These are phyloP conservation scores for Drosophila koepferae DNA, from an alignment of 2,888 invertebrate species.

Conservation along the genomic window DNA sequence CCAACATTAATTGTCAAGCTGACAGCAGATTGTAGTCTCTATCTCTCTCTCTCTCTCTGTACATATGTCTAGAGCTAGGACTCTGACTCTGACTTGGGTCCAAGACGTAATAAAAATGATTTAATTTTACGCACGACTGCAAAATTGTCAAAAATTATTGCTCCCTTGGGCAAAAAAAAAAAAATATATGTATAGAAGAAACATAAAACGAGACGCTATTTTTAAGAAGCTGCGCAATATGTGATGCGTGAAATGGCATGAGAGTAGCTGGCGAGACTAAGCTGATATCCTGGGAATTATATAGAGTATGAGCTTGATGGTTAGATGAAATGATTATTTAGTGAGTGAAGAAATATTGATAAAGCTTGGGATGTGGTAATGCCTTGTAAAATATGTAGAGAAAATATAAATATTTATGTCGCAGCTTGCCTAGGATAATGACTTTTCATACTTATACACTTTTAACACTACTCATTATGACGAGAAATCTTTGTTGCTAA, in stretches of 20 bases:
- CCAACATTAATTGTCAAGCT: slow-evolving; percentile 64
- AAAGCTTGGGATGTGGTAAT: not conserved
- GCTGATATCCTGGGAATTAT: slow-evolving; percentile 9
- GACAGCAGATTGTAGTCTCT: slow-evolving; percentile 31
- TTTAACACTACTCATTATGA: too few relatives aligned
- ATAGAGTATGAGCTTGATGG: not conserved
- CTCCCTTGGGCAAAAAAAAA: slow-evolving; percentile 18
- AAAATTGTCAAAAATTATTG: slow-evolving; percentile 47
- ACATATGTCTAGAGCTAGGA: slow-evolving; percentile 20
- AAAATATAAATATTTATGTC: too few relatives aligned
- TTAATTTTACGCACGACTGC: slow-evolving; percentile 75
- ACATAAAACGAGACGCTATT: slow-evolving; percentile 21
- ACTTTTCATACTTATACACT: too few relatives aligned
- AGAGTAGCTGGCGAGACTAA: not conserved
- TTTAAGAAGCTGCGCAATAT: slow-evolving; percentile 18
- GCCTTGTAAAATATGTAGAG: too few relatives aligned
- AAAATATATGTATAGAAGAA: not conserved
- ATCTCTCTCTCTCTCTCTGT: not conserved
- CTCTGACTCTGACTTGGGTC: slow-evolving; percentile 2
- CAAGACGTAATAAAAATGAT: slow-evolving; percentile 73
- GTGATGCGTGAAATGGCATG: slow-evolving; percentile 9
- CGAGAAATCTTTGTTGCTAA: too few relatives aligned
- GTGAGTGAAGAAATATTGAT: not conserved
- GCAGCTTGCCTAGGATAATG: too few relatives aligned
- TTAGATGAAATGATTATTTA: not conserved